These are phyloP conservation scores for Atherinosoma microstoma DNA, from an alignment of 2,797 vertebrate species.

Conservation along the genomic window DNA sequence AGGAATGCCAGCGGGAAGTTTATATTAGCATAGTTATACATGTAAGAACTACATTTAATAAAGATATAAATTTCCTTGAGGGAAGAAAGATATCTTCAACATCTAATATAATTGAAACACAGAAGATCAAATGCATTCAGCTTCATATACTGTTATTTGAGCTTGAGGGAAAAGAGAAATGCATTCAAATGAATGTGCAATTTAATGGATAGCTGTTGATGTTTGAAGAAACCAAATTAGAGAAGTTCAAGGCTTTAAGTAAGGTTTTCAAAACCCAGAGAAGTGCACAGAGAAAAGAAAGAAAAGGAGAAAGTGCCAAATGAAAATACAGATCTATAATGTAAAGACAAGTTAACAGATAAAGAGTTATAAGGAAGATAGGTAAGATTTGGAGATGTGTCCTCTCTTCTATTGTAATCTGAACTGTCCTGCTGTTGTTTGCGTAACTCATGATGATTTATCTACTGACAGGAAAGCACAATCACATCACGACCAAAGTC, in stretches of 20 bases:
- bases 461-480: slow-evolving; percentile 70
- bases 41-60: slow-evolving; percentile 23
- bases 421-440: slow-evolving; percentile 36
- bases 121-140: slow-evolving; percentile 9
- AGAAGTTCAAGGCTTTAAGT: slow-evolving; percentile 5
- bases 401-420: slow-evolving; percentile 38
- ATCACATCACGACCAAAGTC: slow-evolving; percentile 66
- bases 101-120: slow-evolving; percentile 7
- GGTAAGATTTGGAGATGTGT: not conserved
- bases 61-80: slow-evolving; percentile 3
- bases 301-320: not conserved
- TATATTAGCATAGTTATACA: slow-evolving; percentile 24
- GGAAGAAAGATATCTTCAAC: not conserved
- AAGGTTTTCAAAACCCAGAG: slow-evolving; percentile 1
- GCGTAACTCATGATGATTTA: slow-evolving; percentile 46
- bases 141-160: slow-evolving; percentile 3
- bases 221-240: not conserved
- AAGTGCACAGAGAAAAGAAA: slow-evolving; percentile 2
- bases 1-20: slow-evolving; percentile 16
- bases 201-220: not conserved
- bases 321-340: slow-evolving; percentile 13
- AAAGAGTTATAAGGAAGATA: slow-evolving; percentile 7
- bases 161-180: not conserved
- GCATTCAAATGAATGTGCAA: not conserved
- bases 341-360: slow-evolving; percentile 9